Evolutionary conservation across 2,113 vertebrate species (phyloP), one percentile per base, ranked within the genome.

Genomic region (Cololabis saira): DNA sequence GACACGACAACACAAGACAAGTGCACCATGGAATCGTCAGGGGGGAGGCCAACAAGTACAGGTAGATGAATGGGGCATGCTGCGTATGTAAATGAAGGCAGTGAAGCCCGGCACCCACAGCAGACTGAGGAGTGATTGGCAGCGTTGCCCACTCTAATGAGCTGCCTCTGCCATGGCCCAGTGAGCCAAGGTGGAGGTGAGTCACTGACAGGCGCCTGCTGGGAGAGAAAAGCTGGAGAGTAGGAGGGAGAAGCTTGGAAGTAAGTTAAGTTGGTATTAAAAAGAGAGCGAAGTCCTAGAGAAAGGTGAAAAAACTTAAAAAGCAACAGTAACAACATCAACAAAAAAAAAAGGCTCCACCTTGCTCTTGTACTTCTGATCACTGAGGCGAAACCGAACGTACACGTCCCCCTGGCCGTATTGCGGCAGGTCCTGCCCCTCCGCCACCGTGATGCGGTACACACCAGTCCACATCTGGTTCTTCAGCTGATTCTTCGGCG

Each of bases 341-440:
- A 42, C 63, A 19, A 47, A 45, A 48, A 61, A 63, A 61, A 53
- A 1, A 54, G 56, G 64, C 48, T 78, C 62, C 66, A 99, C 98
- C 95, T 96, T 99, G 90, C 97, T 99, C 66, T 93, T 97, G 83
- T 96, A 98, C 80, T 94, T 96, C 88, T 99, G 96, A 57, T 98
- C 95, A 48, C 96, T 94, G 18, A 98, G 87, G 82, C 94, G 95
- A 76, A 97, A 95, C 82, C 94, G 93, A 44, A 98, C 95, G 40
- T 95, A 99, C 72, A 95, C 72, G 71, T 97, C 96, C 3, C 94
- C 91, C 33, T 93, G 80, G 33, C 91, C 90, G 1, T 91, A 82
- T 71, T 92, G 91, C 0, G 95, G 93, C 68, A 99, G 90, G 61
- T 96, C 94, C 83, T 92, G 95, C 5, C 96, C 98, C 81, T 97